Evolutionary conservation across 2,888 invertebrate species (phyloP), one percentile per base, ranked within the genome.

Genomic region (Plebejus anna): DNA sequence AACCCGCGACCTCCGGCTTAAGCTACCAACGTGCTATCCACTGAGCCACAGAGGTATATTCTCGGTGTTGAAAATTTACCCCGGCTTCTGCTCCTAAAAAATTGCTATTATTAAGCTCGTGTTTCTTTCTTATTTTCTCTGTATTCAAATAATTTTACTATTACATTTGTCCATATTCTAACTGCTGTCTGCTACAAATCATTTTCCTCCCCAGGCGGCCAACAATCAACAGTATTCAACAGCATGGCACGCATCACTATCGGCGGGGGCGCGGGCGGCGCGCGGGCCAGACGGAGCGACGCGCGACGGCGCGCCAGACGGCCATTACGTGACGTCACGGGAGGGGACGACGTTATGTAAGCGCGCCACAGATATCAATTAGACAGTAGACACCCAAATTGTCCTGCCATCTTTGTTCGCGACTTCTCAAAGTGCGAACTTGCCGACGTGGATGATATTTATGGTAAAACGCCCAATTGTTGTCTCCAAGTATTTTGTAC

Each of bases 211-310:
- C 4, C 89, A 97, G 98, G 97, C 73, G 98, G 97, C 16, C 96
- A 96, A 81, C 97, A 98, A 81, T 95, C 97, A 75, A 96, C 96
- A 76, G 97, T 98, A 55, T 98, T 99, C 94, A 98, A 99, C 92
- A 97, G 97, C 84, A 98, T 98, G 95, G 96, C 98, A 1, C 96
- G 96, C 71, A 96, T 99, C 70, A 97, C 97, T 82, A 96, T 98
- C 47, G 99, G 99, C 5, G 98, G 98, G 0, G 90, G 89, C 0
- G 81, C 84, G 0, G 96, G 96, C 92, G 96, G 77, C 77, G 76
- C 77, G 82, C 83, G 81, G 81, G 86, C 86, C 86, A 90, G 91
- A 90, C 90, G 85, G 86, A 87, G 83, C 84, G 90, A 85, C 91
- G 86, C 87, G 83, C 84, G 90, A 85, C 91, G 89, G 77, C 79